These are phyloP conservation scores for Probosciger aterrimus DNA, from an alignment of 2,113 vertebrate genomes.

Conservation along the genomic window DNA sequence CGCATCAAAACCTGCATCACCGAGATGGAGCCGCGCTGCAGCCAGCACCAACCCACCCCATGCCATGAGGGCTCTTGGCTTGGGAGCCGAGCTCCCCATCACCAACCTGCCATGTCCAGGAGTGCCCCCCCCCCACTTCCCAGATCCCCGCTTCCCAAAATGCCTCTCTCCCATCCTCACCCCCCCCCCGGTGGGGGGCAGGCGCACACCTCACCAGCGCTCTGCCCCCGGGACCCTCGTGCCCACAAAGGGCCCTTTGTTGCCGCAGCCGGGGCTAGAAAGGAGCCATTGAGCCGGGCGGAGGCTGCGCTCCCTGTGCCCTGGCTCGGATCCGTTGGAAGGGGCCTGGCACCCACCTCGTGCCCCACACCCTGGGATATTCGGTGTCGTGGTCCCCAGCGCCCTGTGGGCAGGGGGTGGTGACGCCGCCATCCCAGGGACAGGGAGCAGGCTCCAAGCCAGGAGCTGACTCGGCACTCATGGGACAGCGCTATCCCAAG, in stretches of 20 bases:
- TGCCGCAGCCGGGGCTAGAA: background rate
- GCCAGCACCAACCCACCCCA: rapidly evolving
- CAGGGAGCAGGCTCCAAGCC: background rate
- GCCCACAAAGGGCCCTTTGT: slow-evolving; percentile 53
- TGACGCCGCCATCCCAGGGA: background rate
- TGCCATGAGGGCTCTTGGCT: background rate
- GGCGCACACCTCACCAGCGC: background rate
- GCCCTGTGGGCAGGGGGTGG: background rate
- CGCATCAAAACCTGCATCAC: background rate
- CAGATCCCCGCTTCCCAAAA: background rate
- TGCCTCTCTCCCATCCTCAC: background rate
- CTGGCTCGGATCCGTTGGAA: rapidly evolving
- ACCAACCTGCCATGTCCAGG: background rate
- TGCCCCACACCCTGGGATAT: too few relatives aligned
- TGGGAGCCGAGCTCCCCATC: background rate
- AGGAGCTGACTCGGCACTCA: background rate
- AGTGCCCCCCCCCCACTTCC: background rate
- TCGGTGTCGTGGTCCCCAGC: rapidly evolving
- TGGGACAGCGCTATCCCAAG: background rate
- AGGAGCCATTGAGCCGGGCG: background rate
- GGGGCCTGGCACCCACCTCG: background rate
- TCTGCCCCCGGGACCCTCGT: background rate
- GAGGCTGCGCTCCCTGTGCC: background rate
- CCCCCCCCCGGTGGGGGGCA: too few relatives aligned
- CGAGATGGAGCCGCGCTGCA: background rate